Evolutionary conservation across 2,888 invertebrate genomes (phyloP).

Genomic region (Globia sparganii): DNA sequence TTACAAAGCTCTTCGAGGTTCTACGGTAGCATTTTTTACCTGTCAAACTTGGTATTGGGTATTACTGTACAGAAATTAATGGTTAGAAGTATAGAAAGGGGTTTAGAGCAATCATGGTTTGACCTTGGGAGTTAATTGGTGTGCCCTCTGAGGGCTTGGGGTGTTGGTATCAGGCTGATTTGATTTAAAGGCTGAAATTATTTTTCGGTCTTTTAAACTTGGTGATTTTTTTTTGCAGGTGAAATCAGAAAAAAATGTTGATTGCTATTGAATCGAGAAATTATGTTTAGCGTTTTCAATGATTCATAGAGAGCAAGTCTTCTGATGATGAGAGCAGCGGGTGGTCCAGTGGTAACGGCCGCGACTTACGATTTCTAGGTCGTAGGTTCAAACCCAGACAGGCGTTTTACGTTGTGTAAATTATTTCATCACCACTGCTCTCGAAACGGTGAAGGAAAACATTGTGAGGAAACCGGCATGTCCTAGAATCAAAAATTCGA

Average conservation of each 20-base stretch:
- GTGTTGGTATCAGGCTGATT: neutral
- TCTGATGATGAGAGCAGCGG: neutral
- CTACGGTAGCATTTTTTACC: constrained; percentile 85
- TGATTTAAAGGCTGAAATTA: neutral
- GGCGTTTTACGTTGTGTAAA: no score
- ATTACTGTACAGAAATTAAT: constrained; percentile 49
- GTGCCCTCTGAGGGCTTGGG: neutral
- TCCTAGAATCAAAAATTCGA: no score
- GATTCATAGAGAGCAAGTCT: neutral
- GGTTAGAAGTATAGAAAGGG: constrained; percentile 22
- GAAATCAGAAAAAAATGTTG: neutral
- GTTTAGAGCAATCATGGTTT: constrained; percentile 35
- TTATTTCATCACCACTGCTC: no score
- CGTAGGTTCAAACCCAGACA: no score
- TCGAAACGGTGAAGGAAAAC: no score
- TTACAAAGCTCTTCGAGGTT: constrained; percentile 67
- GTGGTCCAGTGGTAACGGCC: neutral
- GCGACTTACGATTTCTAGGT: no score
- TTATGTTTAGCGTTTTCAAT: neutral
- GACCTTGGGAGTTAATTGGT: constrained; percentile 50
- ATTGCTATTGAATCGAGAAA: neutral
- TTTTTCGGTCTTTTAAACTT: neutral
- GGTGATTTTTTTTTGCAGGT: neutral
- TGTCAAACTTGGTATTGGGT: constrained; percentile 75
- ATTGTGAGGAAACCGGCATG: no score